A percentile compares a stretch with the other conserved stretches of the same genome.
phyloP scores from a whole-genome alignment of 2,888 invertebrate genomes.

The Archips xylosteana region DNA sequence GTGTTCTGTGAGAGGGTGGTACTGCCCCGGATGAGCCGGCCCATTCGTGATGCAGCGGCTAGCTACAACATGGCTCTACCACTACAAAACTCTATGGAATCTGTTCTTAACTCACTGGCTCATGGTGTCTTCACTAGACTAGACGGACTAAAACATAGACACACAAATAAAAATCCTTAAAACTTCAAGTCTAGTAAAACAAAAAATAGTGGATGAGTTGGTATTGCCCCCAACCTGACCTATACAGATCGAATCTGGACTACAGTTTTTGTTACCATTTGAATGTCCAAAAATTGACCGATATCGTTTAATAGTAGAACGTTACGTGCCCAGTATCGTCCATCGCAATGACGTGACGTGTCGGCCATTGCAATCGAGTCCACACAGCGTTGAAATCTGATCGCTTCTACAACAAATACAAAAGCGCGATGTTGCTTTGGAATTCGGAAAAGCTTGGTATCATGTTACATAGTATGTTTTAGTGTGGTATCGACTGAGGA shows the following conservation, averaged over 20 bases:
- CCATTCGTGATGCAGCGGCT: no score
- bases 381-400: constrained; percentile 31
- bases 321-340: constrained; percentile 20
- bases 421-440: constrained; percentile 9
- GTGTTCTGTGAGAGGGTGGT: no score
- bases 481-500: neutral
- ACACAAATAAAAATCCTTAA: no score
- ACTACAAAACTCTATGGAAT: no score
- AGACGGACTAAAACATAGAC: no score
- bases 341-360: constrained; percentile 41
- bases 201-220: no score
- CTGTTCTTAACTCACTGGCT: no score
- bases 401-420: constrained; percentile 27
- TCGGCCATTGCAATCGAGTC: constrained; percentile 45
- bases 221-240: no score
- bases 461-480: constrained; percentile 7
- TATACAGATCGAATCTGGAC: neutral
- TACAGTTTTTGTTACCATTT: neutral
- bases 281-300: neutral
- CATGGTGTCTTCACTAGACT: no score
- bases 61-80: no score
- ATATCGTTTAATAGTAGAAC: neutral
- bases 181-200: no score
- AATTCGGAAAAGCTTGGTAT: constrained; percentile 31
- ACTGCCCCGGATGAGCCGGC: no score